phyloP scores from a whole-genome alignment of 2,113 vertebrate genomes.

The Tonatia bakeri region DNA sequence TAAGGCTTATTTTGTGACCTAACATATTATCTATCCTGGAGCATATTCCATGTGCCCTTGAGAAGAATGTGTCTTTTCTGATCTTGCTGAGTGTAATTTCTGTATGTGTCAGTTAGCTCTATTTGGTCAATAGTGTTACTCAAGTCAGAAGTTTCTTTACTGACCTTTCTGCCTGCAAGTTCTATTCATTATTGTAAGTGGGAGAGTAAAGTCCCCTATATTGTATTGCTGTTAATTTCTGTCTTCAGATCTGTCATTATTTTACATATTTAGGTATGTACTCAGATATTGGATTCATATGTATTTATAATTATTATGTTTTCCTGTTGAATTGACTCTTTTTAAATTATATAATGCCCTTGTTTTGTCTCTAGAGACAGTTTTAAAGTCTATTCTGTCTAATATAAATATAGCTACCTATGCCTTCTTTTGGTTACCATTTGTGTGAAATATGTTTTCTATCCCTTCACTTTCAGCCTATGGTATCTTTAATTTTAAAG shows the following conservation, averaged over 20 bases:
- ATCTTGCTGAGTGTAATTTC: neutral
- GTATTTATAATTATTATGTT: neutral
- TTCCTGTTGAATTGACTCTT: neutral
- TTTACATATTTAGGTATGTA: neutral
- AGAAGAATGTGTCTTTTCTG: neutral
- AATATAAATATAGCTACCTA: neutral
- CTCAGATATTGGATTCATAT: neutral
- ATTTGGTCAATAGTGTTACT: neutral
- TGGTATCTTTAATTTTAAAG: neutral
- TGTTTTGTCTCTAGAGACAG: neutral
- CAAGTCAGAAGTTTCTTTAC: neutral
- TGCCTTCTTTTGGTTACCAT: neutral
- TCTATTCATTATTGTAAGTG: neutral
- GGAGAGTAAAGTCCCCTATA: neutral
- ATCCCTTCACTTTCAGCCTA: neutral
- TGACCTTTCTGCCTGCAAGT: neutral
- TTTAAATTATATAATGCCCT: neutral
- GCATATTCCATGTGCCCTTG: neutral
- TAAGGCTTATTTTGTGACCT: neutral
- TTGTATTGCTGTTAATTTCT: neutral
- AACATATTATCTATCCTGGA: neutral
- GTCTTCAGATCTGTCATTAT: neutral
- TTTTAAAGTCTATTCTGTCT: neutral
- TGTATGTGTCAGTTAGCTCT: neutral
- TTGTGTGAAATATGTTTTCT: neutral